These are phyloP conservation scores for Mastomys coucha DNA, from an alignment of 2,113 vertebrate species.

Conservation along the genomic window DNA sequence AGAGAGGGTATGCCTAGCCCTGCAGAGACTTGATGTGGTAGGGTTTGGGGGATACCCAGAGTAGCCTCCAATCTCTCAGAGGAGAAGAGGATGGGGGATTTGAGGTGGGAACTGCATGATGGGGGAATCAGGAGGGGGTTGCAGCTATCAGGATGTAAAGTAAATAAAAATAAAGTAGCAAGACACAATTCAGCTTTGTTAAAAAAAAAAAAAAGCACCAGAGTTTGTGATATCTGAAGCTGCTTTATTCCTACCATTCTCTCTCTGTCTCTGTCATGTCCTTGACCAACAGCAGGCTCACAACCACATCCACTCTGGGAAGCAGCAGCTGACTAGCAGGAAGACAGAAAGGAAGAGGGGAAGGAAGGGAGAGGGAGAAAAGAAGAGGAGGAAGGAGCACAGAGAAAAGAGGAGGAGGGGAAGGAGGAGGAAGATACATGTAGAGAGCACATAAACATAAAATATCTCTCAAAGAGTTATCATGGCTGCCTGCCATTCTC, in stretches of 20 bases:
- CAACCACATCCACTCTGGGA: background rate
- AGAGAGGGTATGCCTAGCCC: too few species aligned
- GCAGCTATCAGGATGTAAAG: too few species aligned
- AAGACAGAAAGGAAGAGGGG: background rate
- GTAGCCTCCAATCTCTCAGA: too few species aligned
- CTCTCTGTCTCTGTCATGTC: background rate
- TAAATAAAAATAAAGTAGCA: background rate
- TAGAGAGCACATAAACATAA: background rate
- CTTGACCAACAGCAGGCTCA: background rate
- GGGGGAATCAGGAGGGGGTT: too few species aligned
- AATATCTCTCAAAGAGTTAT: background rate
- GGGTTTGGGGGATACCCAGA: too few species aligned
- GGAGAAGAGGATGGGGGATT: too few species aligned
- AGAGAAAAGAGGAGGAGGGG: background rate
- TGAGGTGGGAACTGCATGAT: too few species aligned
- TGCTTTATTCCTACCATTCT: background rate
- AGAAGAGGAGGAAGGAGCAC: too few species aligned
- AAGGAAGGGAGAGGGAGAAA: background rate
- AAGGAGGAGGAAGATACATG: too few species aligned
- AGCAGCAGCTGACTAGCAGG: background rate
- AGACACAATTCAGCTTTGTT: background rate
- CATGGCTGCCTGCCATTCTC: background rate
- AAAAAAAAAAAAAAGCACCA: background rate
- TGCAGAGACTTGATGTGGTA: too few species aligned
- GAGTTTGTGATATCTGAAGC: background rate